Percentiles rank a stretch among this genome's conserved stretches.
Conservation (phyloP, 2,888 invertebrate species). For the Epinotia bilunana region DNA sequence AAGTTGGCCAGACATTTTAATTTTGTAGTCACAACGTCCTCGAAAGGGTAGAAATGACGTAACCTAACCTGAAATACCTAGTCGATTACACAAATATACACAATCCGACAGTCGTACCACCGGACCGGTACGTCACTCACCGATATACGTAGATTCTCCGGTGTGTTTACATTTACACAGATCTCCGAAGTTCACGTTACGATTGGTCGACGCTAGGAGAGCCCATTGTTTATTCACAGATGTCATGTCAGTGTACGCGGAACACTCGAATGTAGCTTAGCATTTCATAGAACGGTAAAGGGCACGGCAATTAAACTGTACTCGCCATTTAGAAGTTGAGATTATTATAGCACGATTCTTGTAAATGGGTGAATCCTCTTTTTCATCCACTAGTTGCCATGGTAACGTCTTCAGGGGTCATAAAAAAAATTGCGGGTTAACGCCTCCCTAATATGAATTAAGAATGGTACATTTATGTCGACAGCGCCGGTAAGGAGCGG, state of each 20-base stretch:
- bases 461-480: neutral
- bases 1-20: neutral
- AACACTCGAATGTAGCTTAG: constrained; percentile 29
- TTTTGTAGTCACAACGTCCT: neutral
- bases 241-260: constrained; percentile 53
- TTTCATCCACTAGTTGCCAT: too few relatives aligned
- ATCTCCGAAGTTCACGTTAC: constrained; percentile 40
- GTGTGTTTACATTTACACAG: constrained; percentile 42
- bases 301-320: neutral
- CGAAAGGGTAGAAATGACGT: neutral
- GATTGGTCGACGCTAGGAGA: constrained; percentile 21
- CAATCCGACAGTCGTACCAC: neutral
- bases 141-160: constrained; percentile 32
- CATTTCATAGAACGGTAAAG: constrained; percentile 23
- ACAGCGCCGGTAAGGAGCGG: neutral
- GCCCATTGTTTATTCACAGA: constrained; percentile 73
- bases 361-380: neutral
- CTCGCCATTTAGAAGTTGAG: neutral
- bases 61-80: neutral
- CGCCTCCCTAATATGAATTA: neutral
- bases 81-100: constrained; percentile 20
- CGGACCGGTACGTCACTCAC: constrained; percentile 4
- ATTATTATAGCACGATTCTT: neutral
- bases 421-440: too few relatives aligned
- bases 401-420: too few relatives aligned